phyloP scores from a whole-genome alignment of 2,113 vertebrate species.

The Thinocorus orbignyianus region DNA sequence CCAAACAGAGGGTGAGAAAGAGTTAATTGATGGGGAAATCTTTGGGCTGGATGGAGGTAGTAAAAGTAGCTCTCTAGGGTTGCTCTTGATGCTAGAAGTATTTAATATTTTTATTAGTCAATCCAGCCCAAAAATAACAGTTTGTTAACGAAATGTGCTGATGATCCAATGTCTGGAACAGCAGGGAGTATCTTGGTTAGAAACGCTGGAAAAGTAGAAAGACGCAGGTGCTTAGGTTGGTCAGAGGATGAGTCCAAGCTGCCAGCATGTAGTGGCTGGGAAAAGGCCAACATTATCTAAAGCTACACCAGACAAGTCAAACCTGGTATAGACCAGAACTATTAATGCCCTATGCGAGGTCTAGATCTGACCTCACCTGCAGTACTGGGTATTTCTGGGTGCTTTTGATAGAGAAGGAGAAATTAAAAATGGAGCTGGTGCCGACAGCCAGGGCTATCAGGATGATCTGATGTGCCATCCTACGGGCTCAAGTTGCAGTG shows the following conservation, averaged over 20 bases:
- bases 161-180: constrained; percentile 41
- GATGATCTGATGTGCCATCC: not conserved
- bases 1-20: not conserved
- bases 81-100: not conserved
- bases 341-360: constrained; percentile 20
- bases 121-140: constrained; percentile 17
- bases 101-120: not conserved
- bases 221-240: not conserved
- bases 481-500: not conserved
- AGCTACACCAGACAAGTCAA: not conserved
- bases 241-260: not conserved
- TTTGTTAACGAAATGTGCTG: not conserved
- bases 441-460: not conserved
- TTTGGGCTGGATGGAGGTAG: constrained; percentile 3
- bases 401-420: not conserved
- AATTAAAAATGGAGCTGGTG: not conserved
- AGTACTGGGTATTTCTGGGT: not conserved
- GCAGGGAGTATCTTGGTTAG: constrained; percentile 1
- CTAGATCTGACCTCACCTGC: not conserved
- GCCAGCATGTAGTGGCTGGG: not conserved
- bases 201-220: not conserved
- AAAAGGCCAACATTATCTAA: not conserved
- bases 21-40: not conserved
- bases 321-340: constrained; percentile 12
- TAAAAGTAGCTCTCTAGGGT: not conserved